Evolutionary conservation across 1,140 invertebrate species (phyloP), one percentile per base, ranked within the genome.

Genomic region (Halyomorpha halys): DNA sequence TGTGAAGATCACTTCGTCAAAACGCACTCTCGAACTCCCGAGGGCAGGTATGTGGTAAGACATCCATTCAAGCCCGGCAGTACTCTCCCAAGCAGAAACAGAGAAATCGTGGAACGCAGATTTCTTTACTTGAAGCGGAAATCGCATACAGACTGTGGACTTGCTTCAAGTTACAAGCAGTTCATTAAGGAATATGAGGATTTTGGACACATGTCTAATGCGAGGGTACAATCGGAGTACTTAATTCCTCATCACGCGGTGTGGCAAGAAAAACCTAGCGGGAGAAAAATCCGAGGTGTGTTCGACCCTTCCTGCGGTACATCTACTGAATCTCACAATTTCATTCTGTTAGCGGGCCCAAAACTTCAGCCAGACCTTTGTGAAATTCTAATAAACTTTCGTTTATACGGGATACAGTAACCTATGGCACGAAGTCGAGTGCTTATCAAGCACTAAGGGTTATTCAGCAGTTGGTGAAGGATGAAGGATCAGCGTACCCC

Each of bases 401-500:
- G 16, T 16, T 44, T 44, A n/a, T n/a, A n/a, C n/a, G n/a, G n/a
- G n/a, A n/a, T n/a, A n/a, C n/a, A n/a, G n/a, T n/a, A n/a, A n/a
- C n/a, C n/a, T n/a, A n/a, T n/a, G n/a, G n/a, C n/a, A n/a, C n/a
- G n/a, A n/a, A n/a, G n/a, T n/a, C n/a, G n/a, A n/a, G n/a, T n/a
- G n/a, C n/a, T n/a, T n/a, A n/a, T n/a, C n/a, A n/a, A n/a, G n/a
- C n/a, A n/a, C n/a, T n/a, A n/a, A n/a, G n/a, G n/a, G n/a, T n/a
- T n/a, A n/a, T n/a, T n/a, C n/a, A n/a, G n/a, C n/a, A n/a, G n/a
- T n/a, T n/a, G n/a, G n/a, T n/a, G n/a, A n/a, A n/a, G n/a, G 73
- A 74, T 61, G 67, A 70, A 64, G 67, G 45, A 39, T 8, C 56
- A 2, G 54, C 59, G 0, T 73, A 65, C 69, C 69, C 73, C 25